Base-by-base conservation (phyloP, 2,797 vertebrate genomes). In the Hyperoplus lanceolatus region DNA sequence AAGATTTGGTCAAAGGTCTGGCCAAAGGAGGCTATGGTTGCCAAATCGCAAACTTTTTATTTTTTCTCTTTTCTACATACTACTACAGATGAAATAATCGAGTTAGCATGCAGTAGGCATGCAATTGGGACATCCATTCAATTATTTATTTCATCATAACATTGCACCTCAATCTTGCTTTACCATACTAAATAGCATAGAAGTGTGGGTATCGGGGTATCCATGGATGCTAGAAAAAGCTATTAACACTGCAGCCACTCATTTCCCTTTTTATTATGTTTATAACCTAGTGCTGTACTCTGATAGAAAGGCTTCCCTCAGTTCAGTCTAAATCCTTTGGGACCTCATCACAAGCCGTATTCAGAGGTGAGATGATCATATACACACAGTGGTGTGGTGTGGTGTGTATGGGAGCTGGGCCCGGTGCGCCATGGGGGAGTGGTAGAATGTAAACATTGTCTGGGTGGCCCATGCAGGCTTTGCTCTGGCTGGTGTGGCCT, bases 281-380 rank as follows among this genome's bases (percentile, higher is more conserved):
- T 86, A 69, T 74, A 81, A 71, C 53, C 77, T 68, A 56, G 82
- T 77, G 70, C 73, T 81, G 57, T 79, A 67, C 58, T 46, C 10
- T 69, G 65, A 84, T 82, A 55, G 71, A 86, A 29, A 42, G 45
- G 53, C 59, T 77, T 72, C 56, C 68, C 72, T 81, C 50, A 1
- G 62, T 86, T 73, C 73, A 66, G 82, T 79, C 72, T 82, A 77
- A 80, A 84, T 68, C 70, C 50, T 70, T 67, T 69, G 65, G 69
- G 67, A 86, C 73, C 67, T 55, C 67, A 65, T 70, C 75, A 84
- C 54, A 66, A 78, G 64, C 69, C 75, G 65, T 78, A 79, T 74
- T 88, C 75, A 78, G 80, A 89, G 86, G 91, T 92, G 91, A 89
- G 81, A 90, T 89, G 81, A 91, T 92, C 91, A 84, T 84, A 91